phyloP scores from a whole-genome alignment of 1,140 invertebrate genomes.

The Streblospio benedicti region DNA sequence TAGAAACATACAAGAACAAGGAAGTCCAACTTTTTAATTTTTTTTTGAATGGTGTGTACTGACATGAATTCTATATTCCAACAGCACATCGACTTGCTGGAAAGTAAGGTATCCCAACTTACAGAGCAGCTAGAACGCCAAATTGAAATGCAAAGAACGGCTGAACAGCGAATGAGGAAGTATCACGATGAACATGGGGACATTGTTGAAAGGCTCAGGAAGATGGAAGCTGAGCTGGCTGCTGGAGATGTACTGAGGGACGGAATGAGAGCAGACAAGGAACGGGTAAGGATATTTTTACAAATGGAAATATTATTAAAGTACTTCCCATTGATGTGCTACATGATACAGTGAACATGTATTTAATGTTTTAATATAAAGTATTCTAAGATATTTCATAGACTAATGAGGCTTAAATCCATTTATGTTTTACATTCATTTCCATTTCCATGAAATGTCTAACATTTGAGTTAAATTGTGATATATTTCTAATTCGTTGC shows the following conservation, averaged over 20 bases:
- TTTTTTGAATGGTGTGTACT: background rate
- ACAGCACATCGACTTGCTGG: slow-evolving; percentile 33
- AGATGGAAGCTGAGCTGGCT: slow-evolving; percentile 38
- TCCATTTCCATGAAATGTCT: too few species aligned
- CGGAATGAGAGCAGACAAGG: slow-evolving; percentile 40
- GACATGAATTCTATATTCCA: background rate
- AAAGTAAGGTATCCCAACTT: slow-evolving; percentile 35
- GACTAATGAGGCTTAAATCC: background rate
- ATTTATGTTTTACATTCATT: background rate
- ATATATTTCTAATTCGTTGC: background rate
- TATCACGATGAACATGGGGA: slow-evolving; percentile 34
- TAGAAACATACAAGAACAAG: background rate
- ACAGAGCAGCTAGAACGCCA: slow-evolving; percentile 40
- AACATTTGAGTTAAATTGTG: too few species aligned
- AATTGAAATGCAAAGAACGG: slow-evolving; percentile 31
- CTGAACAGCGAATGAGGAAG: slow-evolving; percentile 28
- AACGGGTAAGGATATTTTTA: slow-evolving; percentile 29
- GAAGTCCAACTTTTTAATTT: background rate
- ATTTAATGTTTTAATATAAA: background rate
- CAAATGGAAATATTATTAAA: background rate
- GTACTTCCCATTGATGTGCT: background rate
- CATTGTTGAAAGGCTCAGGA: slow-evolving; percentile 30
- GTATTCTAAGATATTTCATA: background rate
- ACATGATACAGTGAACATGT: background rate
- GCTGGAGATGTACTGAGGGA: slow-evolving; percentile 42